A percentile compares a stretch with the other conserved stretches of the same genome.
Evolutionary conservation across 2,888 invertebrate genomes (phyloP).

Genomic region (Stegophylla sp.): DNA sequence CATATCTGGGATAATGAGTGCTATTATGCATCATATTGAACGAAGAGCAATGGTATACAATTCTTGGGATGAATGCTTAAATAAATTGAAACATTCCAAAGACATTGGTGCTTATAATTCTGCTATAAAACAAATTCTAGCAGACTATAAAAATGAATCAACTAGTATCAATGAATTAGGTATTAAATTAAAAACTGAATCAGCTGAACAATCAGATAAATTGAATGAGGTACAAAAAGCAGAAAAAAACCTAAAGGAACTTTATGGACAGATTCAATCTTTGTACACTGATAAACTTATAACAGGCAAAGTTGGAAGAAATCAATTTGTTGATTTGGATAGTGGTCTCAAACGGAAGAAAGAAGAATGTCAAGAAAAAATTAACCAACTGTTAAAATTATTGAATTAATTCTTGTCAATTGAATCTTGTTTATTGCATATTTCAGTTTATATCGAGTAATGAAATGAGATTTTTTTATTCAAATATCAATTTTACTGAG

Average conservation of each 20-base stretch:
- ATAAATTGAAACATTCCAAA: slow-evolving; percentile 70
- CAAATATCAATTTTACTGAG: neutral
- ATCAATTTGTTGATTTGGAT: slow-evolving; percentile 71
- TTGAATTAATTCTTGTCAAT: too few species aligned
- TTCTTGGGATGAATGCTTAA: slow-evolving; percentile 70
- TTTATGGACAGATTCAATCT: slow-evolving; percentile 67
- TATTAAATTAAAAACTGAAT: slow-evolving; percentile 69
- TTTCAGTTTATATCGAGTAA: slow-evolving; percentile 23
- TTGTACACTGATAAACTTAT: slow-evolving; percentile 71
- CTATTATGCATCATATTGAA: slow-evolving; percentile 70
- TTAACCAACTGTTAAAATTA: slow-evolving; percentile 67
- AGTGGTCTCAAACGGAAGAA: slow-evolving; percentile 68
- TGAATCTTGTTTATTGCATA: slow-evolving; percentile 2
- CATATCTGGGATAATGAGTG: slow-evolving; percentile 68
- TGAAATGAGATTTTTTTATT: neutral
- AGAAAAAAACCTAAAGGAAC: slow-evolving; percentile 67
- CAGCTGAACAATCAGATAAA: slow-evolving; percentile 71
- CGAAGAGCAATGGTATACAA: slow-evolving; percentile 70
- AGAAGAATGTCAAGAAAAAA: slow-evolving; percentile 69
- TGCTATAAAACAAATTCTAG: slow-evolving; percentile 69
- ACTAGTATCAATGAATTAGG: slow-evolving; percentile 68
- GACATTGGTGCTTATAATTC: slow-evolving; percentile 67
- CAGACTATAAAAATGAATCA: slow-evolving; percentile 70
- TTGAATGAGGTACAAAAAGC: slow-evolving; percentile 70
- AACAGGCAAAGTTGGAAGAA: slow-evolving; percentile 70